These are phyloP conservation scores for Protobothrops flavoviridis DNA, from an alignment of 2,113 vertebrate genomes.

Conservation along the genomic window DNA sequence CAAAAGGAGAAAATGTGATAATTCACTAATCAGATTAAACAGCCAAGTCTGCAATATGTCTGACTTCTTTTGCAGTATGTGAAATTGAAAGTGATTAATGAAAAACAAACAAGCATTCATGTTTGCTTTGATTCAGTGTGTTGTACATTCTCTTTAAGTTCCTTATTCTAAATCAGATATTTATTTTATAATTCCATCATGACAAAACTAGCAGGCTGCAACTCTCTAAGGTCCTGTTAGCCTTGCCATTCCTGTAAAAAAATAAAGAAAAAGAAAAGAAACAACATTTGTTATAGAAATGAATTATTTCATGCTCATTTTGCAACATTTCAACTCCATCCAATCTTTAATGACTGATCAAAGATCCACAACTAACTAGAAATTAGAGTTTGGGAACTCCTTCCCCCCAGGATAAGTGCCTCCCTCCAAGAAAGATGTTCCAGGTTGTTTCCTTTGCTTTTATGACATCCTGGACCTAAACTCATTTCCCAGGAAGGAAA, in stretches of 20 bases:
- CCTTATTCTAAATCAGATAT: background rate
- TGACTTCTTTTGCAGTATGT: background rate
- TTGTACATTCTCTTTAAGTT: background rate
- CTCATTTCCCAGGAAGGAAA: conserved; percentile 18
- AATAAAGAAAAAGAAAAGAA: background rate
- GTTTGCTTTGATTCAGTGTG: background rate
- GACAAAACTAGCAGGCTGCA: background rate
- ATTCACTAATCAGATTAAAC: background rate
- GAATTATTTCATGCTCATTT: background rate
- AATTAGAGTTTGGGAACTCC: background rate
- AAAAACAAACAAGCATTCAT: background rate
- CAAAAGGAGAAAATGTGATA: background rate
- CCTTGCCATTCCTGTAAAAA: background rate
- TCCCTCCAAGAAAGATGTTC: background rate
- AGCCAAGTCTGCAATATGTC: background rate
- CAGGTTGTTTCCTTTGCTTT: background rate
- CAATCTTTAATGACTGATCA: background rate
- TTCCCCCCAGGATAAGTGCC: too few relatives aligned
- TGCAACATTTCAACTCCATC: background rate
- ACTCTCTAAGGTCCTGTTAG: background rate
- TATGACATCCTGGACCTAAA: background rate
- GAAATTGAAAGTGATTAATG: background rate
- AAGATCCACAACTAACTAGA: background rate
- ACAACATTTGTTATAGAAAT: background rate
- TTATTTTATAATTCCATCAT: too few relatives aligned